Conservation (phyloP, 1,140 invertebrate genomes). For the Samia ricini region DNA sequence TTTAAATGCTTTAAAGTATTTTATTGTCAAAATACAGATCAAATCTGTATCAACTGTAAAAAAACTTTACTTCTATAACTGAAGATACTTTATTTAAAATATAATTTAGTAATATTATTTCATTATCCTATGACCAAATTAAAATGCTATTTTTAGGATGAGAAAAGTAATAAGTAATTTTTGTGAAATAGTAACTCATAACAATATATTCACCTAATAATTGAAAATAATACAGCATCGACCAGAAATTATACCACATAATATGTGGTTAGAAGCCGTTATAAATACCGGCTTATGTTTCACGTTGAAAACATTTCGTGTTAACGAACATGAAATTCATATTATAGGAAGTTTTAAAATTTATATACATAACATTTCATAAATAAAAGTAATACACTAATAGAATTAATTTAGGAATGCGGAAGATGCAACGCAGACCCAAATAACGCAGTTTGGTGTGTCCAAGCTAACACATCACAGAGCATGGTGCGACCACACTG, state of each 20-base stretch:
- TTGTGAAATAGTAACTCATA: too few relatives aligned
- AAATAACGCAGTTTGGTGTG: conserved; percentile 16
- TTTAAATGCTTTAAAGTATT: neutral
- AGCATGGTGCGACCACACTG: conserved; percentile 7
- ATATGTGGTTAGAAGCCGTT: too few relatives aligned
- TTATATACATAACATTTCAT: conserved; percentile 26
- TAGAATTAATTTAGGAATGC: conserved; percentile 50
- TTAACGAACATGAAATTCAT: neutral
- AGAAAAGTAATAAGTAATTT: too few relatives aligned
- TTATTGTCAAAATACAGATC: neutral
- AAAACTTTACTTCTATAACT: too few relatives aligned
- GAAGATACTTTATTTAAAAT: too few relatives aligned
- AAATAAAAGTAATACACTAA: conserved; percentile 47
- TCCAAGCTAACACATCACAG: conserved; percentile 34
- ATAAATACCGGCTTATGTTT: neutral
- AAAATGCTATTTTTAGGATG: too few relatives aligned
- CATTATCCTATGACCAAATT: too few relatives aligned
- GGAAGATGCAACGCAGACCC: conserved; percentile 51
- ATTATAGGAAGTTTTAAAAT: conserved; percentile 33
- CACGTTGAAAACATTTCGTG: neutral
- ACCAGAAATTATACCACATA: too few relatives aligned
- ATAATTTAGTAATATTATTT: too few relatives aligned
- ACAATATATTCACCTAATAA: too few relatives aligned
- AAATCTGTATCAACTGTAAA: too few relatives aligned
- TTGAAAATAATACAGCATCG: too few relatives aligned